These are phyloP conservation scores for Petroica traversi DNA, from an alignment of 2,113 vertebrate genomes.

Conservation along the genomic window DNA sequence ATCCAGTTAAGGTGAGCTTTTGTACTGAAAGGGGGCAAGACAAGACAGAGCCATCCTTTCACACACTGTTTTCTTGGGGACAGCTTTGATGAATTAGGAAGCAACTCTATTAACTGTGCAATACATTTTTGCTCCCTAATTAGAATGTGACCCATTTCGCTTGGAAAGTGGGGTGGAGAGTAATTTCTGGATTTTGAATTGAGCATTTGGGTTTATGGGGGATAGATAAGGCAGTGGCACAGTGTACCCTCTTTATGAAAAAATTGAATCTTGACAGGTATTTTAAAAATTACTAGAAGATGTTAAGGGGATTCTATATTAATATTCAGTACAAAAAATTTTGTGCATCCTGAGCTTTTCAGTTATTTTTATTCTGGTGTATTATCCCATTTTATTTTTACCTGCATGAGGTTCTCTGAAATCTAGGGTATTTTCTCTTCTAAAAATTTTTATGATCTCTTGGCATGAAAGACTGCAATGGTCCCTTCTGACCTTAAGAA, in stretches of 20 bases:
- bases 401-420: not conserved
- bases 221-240: not conserved
- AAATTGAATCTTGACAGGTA: not conserved
- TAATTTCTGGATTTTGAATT: not conserved
- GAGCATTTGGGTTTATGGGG: not conserved
- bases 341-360: not conserved
- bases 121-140: not conserved
- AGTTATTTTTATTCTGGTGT: conserved; percentile 46
- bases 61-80: not conserved
- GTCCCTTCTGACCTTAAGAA: conserved; percentile 38
- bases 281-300: not conserved
- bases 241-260: not conserved
- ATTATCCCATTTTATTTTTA: conserved; percentile 33
- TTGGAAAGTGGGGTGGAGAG: not conserved
- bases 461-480: conserved; percentile 14
- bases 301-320: not conserved
- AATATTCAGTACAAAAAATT: not conserved
- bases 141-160: conserved; percentile 26
- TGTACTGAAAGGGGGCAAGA: not conserved
- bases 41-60: not conserved
- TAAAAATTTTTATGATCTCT: conserved; percentile 16
- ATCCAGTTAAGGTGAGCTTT: not conserved
- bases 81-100: not conserved
- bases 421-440: conserved; percentile 24
- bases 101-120: not conserved